Conservation (phyloP, 2,888 invertebrate species). For the Schrankia costaestrigalis region DNA sequence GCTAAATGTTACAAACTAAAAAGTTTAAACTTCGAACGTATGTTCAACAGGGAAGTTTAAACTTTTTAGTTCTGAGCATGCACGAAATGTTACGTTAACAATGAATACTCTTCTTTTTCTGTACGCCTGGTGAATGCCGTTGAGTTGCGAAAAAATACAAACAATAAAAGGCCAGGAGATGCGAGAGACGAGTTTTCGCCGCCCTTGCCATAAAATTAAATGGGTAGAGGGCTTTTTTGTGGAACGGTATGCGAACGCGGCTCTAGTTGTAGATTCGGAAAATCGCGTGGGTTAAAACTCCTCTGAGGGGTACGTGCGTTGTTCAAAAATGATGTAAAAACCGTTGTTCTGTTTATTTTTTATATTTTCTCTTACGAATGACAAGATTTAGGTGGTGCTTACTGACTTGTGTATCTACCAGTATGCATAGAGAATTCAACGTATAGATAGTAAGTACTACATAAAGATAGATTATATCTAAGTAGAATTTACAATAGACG, state of each 20-base stretch:
- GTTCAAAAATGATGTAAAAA: slow-evolving; percentile 21
- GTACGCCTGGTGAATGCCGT: slow-evolving; percentile 42
- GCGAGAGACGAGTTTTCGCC: slow-evolving; percentile 53
- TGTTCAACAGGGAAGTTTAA: too few species aligned
- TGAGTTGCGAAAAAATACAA: slow-evolving; percentile 59
- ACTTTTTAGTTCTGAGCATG: too few species aligned
- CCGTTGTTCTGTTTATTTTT: slow-evolving; percentile 7
- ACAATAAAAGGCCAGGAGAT: slow-evolving; percentile 58
- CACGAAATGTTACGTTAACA: slow-evolving; percentile 58
- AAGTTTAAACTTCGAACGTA: slow-evolving; percentile 29
- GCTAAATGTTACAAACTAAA: slow-evolving; percentile 21
- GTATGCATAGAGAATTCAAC: too few species aligned
- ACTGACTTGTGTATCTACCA: too few species aligned
- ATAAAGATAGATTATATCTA: too few species aligned
- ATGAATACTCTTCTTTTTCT: slow-evolving; percentile 53
- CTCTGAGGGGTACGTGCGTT: slow-evolving; percentile 26
- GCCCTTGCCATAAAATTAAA: slow-evolving; percentile 69
- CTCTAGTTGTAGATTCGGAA: slow-evolving; percentile 37
- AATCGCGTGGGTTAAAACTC: slow-evolving; percentile 35
- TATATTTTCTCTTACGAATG: slow-evolving; percentile 7
- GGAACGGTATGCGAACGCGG: slow-evolving; percentile 35
- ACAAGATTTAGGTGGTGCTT: too few species aligned
- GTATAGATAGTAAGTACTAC: too few species aligned
- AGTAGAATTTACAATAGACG: too few species aligned
- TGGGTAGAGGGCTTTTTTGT: slow-evolving; percentile 49